Evolutionary conservation across 2,113 vertebrate genomes (phyloP), one percentile per base, ranked within the genome.

Genomic region (Motacilla alba): DNA sequence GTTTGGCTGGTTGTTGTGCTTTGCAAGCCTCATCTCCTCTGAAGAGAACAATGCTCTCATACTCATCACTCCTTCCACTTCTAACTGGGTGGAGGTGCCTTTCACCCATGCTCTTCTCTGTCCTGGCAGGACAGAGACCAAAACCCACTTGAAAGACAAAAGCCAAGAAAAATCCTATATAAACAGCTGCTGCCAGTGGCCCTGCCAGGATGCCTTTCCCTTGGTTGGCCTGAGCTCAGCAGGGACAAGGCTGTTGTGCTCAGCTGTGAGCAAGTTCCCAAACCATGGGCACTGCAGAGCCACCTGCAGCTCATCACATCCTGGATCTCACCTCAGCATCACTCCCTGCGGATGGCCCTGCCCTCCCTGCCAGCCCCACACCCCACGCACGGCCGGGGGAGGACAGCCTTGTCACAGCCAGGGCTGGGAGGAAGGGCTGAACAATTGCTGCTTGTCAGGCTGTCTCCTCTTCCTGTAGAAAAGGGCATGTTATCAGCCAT

Each of bases 371-470:
- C 27, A 27, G 26, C 49, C 82, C 39, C 2, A 2, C n/a, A 66
- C 27, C 21, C 27, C 8, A 0, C 2, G 3, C 19, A 1, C 0
- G 0, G 43, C 46, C 0, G 0, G 35, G 69, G 43, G 31, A 84
- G 66, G 53, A 90, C 19, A 1, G 85, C 37, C 47, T 49, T 2
- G 2, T 89, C 88, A 78, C 10, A 5, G 1, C 66, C 79, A 47
- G 82, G 1, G 0, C 59, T 2, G 2, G 76, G 89, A 92, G 89
- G 94, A 96, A 93, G 76, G 62, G 58, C 70, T 79, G 76, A 93
- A 93, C 91, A 85, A 67, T 91, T 63, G 46, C 83, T 79, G 69
- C 81, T 47, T 60, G 73, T 73, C 28, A 3, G 28, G 62, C 80
- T 69, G 62, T 73, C 66, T 91, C 41, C 74, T 93, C 70, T 95